Percentiles rank a stretch among this genome's conserved stretches.
Conservation (phyloP, 2,888 invertebrate genomes). For the Limenitis camilla region DNA sequence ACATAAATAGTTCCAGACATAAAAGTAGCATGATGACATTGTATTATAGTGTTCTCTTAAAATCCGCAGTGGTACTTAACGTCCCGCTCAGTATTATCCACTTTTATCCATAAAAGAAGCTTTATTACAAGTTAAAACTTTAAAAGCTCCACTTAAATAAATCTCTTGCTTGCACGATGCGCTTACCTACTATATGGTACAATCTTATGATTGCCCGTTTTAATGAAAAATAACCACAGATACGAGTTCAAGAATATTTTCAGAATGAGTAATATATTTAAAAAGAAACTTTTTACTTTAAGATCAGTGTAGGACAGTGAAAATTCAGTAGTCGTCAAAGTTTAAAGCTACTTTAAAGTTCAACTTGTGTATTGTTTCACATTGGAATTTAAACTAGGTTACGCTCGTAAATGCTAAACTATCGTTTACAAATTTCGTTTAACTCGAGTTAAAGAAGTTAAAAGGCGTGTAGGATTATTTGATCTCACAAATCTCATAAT, state of each 20-base stretch:
- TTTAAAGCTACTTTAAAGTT: too few species aligned
- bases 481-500: slow-evolving; percentile 63
- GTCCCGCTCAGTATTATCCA: slow-evolving; percentile 18
- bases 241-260: too few species aligned
- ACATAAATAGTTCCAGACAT: not conserved
- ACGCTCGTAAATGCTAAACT: too few species aligned
- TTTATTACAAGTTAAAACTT: slow-evolving; percentile 22
- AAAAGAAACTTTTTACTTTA: too few species aligned
- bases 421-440: too few species aligned
- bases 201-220: slow-evolving; percentile 5
- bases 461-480: slow-evolving; percentile 55
- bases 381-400: too few species aligned
- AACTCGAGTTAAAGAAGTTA: too few species aligned
- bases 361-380: too few species aligned
- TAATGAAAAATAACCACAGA: not conserved
- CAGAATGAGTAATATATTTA: too few species aligned
- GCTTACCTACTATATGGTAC: slow-evolving; percentile 15
- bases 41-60: not conserved
- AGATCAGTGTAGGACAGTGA: too few species aligned
- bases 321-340: too few species aligned
- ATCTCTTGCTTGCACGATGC: slow-evolving; percentile 11
- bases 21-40: not conserved
- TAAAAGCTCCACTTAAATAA: slow-evolving; percentile 16
- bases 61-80: slow-evolving; percentile 12
- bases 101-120: slow-evolving; percentile 20